Percentiles rank a stretch among this genome's conserved stretches.
Evolutionary conservation across 2,888 invertebrate species (phyloP).

Genomic region (Cosmia pyralina): DNA sequence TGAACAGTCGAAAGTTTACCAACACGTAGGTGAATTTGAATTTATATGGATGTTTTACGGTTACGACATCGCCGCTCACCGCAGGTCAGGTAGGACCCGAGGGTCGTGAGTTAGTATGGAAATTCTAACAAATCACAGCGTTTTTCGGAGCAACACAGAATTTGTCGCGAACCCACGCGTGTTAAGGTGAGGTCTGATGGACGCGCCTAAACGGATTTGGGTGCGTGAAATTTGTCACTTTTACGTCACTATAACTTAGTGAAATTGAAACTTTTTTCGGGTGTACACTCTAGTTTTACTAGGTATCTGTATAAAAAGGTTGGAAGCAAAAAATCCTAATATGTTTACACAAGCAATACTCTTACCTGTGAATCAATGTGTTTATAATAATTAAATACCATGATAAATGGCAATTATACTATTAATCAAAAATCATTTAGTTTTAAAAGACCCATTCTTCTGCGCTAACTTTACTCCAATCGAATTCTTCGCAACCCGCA

Average conservation of each 20-base stretch:
- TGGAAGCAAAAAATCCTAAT: not conserved
- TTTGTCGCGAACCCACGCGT: slow-evolving; percentile 56
- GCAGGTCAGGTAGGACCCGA: slow-evolving; percentile 55
- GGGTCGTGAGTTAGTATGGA: slow-evolving; percentile 61
- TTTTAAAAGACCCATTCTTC: not conserved
- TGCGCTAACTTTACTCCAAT: not conserved
- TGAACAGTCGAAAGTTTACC: slow-evolving; percentile 39
- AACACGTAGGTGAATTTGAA: slow-evolving; percentile 51
- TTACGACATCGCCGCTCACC: slow-evolving; percentile 53
- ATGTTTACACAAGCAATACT: not conserved
- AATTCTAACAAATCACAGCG: slow-evolving; percentile 67
- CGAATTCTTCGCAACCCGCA: slow-evolving; percentile 3
- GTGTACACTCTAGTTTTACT: not conserved
- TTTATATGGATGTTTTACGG: slow-evolving; percentile 58
- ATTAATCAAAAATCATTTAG: not conserved
- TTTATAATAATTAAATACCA: no score
- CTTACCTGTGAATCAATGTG: no score
- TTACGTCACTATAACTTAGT: slow-evolving; percentile 37
- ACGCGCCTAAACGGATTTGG: slow-evolving; percentile 42
- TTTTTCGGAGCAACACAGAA: slow-evolving; percentile 60
- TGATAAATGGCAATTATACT: no score
- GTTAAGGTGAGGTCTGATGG: slow-evolving; percentile 54
- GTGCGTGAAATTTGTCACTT: slow-evolving; percentile 38
- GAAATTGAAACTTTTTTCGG: slow-evolving; percentile 16
- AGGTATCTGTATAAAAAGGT: not conserved